phyloP scores from a whole-genome alignment of 2,113 vertebrate genomes.

The Phalacrocorax brasilianus region DNA sequence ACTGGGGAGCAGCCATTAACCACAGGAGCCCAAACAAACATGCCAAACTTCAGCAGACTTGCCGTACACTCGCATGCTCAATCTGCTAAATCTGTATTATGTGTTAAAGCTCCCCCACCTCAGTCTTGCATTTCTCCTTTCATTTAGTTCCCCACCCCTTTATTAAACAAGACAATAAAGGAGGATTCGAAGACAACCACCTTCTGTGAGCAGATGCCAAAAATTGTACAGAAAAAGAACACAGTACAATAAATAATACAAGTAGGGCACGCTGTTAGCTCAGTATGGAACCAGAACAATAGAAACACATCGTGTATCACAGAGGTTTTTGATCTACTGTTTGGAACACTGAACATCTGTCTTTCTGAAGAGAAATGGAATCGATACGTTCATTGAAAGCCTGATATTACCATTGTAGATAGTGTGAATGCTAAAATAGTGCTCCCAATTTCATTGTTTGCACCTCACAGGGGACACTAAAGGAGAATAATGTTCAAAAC shows the following conservation, averaged over 20 bases:
- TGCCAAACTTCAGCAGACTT: background rate
- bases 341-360: background rate
- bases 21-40: background rate
- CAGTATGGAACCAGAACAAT: background rate
- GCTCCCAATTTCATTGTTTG: background rate
- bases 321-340: background rate
- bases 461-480: background rate
- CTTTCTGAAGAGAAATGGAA: background rate
- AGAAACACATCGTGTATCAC: background rate
- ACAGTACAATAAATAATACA: background rate
- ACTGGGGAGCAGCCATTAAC: background rate
- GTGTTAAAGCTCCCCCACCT: background rate
- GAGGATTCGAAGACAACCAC: background rate
- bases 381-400: background rate
- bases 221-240: background rate
- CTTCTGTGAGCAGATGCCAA: background rate
- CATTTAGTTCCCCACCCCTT: background rate
- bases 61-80: rapidly evolving
- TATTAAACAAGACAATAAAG: background rate
- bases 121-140: background rate
- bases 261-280: background rate
- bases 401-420: background rate
- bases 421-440: background rate
- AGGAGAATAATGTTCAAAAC: background rate
- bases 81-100: background rate